Percentiles rank a stretch among this genome's conserved stretches.
These are phyloP conservation scores for Geophilus truncorum DNA, from an alignment of 2,888 invertebrate genomes.

Conservation along the genomic window DNA sequence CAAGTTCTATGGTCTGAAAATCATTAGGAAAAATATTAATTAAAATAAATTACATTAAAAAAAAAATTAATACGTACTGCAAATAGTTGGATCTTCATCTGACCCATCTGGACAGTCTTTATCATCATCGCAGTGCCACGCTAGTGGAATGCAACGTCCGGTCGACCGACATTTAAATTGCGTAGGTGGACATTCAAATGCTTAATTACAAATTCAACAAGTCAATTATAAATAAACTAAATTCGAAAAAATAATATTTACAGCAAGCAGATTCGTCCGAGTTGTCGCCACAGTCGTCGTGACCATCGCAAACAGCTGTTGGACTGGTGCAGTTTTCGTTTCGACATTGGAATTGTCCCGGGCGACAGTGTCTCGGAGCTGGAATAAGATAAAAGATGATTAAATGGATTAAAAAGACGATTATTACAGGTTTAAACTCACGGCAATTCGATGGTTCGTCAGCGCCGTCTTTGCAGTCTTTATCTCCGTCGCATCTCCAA, in stretches of 20 bases:
- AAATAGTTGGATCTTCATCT: constrained; percentile 84
- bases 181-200: constrained; percentile 58
- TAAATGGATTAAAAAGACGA: no score
- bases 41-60: neutral
- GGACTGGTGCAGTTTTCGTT: constrained; percentile 90
- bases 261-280: constrained; percentile 77
- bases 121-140: constrained; percentile 93
- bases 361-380: constrained; percentile 66
- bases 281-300: constrained; percentile 84
- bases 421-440: constrained; percentile 43
- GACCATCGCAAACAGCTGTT: constrained; percentile 86
- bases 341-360: constrained; percentile 89
- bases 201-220: neutral
- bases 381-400: no score
- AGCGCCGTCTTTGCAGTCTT: constrained; percentile 78
- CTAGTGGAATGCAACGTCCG: constrained; percentile 79
- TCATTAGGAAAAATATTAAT: neutral
- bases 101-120: constrained; percentile 74
- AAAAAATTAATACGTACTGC: constrained; percentile 56
- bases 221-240: neutral
- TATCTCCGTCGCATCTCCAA: constrained; percentile 79
- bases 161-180: constrained; percentile 86
- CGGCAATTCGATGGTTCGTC: constrained; percentile 85
- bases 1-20: constrained; percentile 67
- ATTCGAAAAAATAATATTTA: constrained; percentile 39